These are phyloP conservation scores for Kuschelorhynchus macadamiae DNA, from an alignment of 2,888 invertebrate genomes.

Conservation along the genomic window DNA sequence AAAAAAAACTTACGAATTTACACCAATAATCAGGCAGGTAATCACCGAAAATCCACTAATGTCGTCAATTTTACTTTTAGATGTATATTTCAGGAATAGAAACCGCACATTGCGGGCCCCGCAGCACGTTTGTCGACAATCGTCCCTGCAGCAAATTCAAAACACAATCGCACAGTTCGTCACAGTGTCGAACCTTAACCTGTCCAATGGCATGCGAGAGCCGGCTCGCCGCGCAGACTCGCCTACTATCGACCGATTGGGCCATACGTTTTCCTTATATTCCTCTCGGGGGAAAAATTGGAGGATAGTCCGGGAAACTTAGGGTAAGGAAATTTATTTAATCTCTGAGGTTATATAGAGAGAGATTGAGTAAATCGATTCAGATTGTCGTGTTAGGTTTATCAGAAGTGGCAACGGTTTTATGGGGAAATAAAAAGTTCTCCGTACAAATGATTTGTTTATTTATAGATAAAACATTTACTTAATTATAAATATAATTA, in stretches of 20 bases:
- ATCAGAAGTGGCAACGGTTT: no score
- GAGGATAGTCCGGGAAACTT: conserved; percentile 17
- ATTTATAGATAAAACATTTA: no score
- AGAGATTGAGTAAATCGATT: no score
- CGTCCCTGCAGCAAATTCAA: conserved; percentile 23
- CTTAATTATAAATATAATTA: no score
- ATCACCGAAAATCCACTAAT: no score
- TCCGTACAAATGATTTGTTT: no score
- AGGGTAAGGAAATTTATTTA: not conserved
- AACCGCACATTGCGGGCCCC: conserved; percentile 18
- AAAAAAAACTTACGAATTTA: no score
- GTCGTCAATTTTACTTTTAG: no score
- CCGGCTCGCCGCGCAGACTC: conserved; percentile 16
- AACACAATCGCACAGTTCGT: conserved; percentile 23
- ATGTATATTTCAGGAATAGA: not conserved
- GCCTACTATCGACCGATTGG: conserved; percentile 21
- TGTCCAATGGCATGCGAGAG: conserved; percentile 24
- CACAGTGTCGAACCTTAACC: conserved; percentile 27
- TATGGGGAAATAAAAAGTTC: no score
- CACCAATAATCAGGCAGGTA: no score
- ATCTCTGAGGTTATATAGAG: no score
- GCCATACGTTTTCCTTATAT: conserved; percentile 27
- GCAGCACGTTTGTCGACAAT: conserved; percentile 22
- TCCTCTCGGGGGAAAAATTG: conserved; percentile 7
- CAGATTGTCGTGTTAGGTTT: no score